Base-by-base conservation (phyloP, 2,797 vertebrate species). In the Borostomias antarcticus region DNA sequence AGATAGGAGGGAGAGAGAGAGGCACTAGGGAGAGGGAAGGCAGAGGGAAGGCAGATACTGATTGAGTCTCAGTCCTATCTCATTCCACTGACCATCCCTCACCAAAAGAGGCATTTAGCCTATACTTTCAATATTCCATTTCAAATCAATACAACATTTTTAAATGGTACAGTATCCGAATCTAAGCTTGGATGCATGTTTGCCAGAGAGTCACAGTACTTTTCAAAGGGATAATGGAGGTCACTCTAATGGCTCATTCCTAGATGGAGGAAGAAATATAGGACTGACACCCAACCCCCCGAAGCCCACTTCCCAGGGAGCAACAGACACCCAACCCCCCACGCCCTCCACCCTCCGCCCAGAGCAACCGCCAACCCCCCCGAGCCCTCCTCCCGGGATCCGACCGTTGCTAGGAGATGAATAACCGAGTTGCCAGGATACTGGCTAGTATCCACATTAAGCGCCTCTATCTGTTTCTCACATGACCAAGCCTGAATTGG, bases 361-460 rank as follows among this genome's bases (percentile, higher is more conserved):
- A n/a, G 69, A 69, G 43, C 76, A 63, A 70, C 67, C 26, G 70
- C 82, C 84, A 80, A 83, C 68, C 86, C 83, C 86, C 86, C 78
- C 77, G 56, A 30, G 21, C 71, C 64, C 73, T 69, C 71, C 77
- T 79, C 79, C 77, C 48, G 73, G 76, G 75, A 73, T 76, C 80
- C 69, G 79, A 56, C 68, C 48, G 85, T 88, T 89, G 86, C 88
- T 89, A 85, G 76, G 89, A 71, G 76, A 88, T 89, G 88, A 90
- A 90, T 81, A 74, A 78, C 35, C 28, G 62, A 64, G 90, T 91
- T 91, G 90, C 90, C 79, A 83, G 72, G 91, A 85, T 79, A 90
- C 90, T 58, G 62, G 64, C 72, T 3, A 65, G 85, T 77, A 77
- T 81, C 81, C 74, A 78, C 81, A 88, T 64, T 79, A 79, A 81